phyloP scores from a whole-genome alignment of 2,797 vertebrate genomes.

The Phoxinus dragarum region DNA sequence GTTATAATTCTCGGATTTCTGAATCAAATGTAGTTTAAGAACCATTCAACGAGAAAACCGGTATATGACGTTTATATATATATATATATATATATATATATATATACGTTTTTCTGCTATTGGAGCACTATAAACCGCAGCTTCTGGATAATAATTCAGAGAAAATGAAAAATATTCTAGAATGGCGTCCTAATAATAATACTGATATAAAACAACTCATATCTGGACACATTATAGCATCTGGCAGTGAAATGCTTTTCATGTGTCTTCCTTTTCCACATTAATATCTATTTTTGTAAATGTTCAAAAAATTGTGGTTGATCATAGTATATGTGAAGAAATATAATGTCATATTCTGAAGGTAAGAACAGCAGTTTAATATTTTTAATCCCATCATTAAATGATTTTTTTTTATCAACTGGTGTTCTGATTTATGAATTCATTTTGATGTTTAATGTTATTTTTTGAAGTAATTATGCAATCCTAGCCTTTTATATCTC shows the following conservation, averaged over 20 bases:
- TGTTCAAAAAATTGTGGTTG: not conserved
- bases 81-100: too few species aligned
- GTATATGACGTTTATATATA: not conserved
- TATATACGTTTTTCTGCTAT: not conserved
- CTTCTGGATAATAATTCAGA: not conserved
- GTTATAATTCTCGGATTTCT: not conserved
- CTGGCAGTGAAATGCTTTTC: constrained; percentile 13
- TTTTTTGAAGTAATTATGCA: not conserved
- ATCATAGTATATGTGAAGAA: not conserved
- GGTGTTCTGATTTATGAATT: not conserved
- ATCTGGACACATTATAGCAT: not conserved
- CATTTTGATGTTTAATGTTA: not conserved
- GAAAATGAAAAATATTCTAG: not conserved
- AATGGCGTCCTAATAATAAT: not conserved
- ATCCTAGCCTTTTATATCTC: not conserved
- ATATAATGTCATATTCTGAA: not conserved
- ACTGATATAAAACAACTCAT: not conserved
- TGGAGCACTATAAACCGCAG: not conserved
- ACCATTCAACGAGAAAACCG: not conserved
- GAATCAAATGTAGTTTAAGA: not conserved
- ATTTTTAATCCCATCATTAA: not conserved
- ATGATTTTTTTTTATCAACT: not conserved
- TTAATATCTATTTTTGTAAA: constrained; percentile 1
- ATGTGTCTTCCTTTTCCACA: constrained; percentile 29
- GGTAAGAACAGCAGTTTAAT: not conserved